Conservation (phyloP, 2,113 vertebrate genomes). For the Tapirus terrestris region DNA sequence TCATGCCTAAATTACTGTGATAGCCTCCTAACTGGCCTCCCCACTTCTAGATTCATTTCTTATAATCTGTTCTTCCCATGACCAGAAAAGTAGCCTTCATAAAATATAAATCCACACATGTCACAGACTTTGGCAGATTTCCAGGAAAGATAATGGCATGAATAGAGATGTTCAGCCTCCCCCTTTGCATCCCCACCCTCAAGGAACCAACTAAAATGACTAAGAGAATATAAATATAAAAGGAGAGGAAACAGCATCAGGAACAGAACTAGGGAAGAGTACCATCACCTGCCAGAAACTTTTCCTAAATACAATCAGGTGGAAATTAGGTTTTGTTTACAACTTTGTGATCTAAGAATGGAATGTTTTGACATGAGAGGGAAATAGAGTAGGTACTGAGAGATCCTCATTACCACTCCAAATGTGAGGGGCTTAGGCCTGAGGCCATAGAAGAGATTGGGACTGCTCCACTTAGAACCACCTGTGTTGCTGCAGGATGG, state of each 20-base stretch:
- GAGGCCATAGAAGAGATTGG: background rate
- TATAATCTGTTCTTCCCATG: background rate
- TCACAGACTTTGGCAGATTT: background rate
- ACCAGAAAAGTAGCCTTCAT: conserved; percentile 11
- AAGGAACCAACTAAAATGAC: conserved; percentile 26
- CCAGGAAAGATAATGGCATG: background rate
- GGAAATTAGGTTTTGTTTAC: background rate
- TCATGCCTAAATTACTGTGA: background rate
- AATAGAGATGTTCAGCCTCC: background rate
- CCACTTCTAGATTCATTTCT: conserved; percentile 1
- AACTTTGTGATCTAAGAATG: conserved; percentile 4
- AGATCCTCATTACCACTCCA: background rate
- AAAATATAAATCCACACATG: conserved; percentile 19
- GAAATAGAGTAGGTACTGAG: background rate
- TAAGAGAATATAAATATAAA: conserved; percentile 11
- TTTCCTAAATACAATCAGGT: background rate
- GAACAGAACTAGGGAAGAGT: background rate
- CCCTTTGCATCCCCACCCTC: background rate
- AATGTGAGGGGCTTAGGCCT: background rate
- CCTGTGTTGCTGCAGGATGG: background rate
- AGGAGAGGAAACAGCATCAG: background rate
- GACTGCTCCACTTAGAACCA: background rate
- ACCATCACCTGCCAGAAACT: background rate
- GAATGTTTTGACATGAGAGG: conserved; percentile 17
- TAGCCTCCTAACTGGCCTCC: background rate